Base-by-base conservation (phyloP, 2,888 invertebrate species). In the Chymomyza procnemis region DNA sequence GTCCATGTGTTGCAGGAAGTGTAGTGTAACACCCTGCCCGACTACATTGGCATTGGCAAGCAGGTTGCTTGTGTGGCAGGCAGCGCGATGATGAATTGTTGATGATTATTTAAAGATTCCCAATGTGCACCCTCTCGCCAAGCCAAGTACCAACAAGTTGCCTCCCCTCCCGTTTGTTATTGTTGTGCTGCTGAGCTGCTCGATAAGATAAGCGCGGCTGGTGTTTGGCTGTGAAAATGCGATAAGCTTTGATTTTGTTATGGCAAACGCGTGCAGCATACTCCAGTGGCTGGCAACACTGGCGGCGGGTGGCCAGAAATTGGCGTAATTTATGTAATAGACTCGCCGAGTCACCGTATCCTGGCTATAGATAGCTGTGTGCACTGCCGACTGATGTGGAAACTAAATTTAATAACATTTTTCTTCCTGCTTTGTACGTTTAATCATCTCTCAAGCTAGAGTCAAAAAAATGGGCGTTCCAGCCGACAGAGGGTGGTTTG, bases 31-130 rank as follows among this genome's bases (percentile, higher is more conserved):
- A 26, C 26, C 19, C 64, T 46, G 55, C 59, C 61, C 71, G 16
- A n/a, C n/a, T n/a, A n/a, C n/a, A n/a, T n/a, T n/a, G 12, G 59
- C 63, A 19, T 63, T 62, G 68, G 68, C 54, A 52, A 16, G 52
- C 57, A 66, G 57, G 71, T 66, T 66, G 57, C 66, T 66, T 66
- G 71, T 71, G 70, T 54, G 59, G 61, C 72, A 71, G 72, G 71
- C 34, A 41, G 34, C 34, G 22, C 5, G 71, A 85, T 89, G 89
- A 89, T 89, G 89, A 88, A 89, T 89, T 89, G 88, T 80, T 84
- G 89, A 89, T 89, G 88, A 89, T 89, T 89, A 87, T 88, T 89
- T 88, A 88, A 88, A 88, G 89, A 88, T 89, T 88, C 80, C 85
- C 66, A 61, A 72, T 26, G 73, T 73, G 61, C 63, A 4, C 46